Conservation (phyloP, 2,888 invertebrate genomes). For the Opisthograptis luteolata region DNA sequence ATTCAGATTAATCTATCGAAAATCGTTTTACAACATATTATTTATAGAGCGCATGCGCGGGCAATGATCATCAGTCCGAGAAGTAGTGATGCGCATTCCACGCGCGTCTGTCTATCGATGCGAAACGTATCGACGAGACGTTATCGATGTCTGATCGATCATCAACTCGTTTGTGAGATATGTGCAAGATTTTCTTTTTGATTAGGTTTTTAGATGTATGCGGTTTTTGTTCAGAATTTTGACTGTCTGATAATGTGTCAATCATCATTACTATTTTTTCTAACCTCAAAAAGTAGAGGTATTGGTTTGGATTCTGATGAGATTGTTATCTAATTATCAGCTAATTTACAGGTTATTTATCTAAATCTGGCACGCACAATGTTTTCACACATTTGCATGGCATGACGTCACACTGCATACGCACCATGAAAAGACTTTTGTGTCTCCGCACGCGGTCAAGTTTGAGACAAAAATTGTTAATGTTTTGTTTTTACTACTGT, state of each 20-base stretch:
- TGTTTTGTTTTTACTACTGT: no score
- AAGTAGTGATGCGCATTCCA: slow-evolving; percentile 41
- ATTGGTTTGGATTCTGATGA: no score
- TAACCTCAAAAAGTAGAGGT: no score
- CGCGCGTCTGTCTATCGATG: slow-evolving; percentile 56
- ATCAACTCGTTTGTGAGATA: slow-evolving; percentile 42
- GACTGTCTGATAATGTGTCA: slow-evolving; percentile 5
- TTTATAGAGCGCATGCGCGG: slow-evolving; percentile 83
- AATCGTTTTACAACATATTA: slow-evolving; percentile 85
- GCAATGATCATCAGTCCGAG: slow-evolving; percentile 82
- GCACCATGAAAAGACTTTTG: no score
- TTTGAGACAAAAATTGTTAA: no score
- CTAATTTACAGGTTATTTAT: no score
- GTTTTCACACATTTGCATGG: no score
- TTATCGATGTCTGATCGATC: slow-evolving; percentile 44
- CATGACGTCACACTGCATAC: no score
- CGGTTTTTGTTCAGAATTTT: slow-evolving; percentile 18
- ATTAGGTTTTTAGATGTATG: slow-evolving; percentile 43
- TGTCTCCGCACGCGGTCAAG: no score
- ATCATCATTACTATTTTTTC: slow-evolving; percentile 1
- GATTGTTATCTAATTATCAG: no score
- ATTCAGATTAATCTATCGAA: slow-evolving; percentile 85
- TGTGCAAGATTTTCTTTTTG: slow-evolving; percentile 38
- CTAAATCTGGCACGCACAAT: no score
- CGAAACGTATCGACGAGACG: slow-evolving; percentile 47